phyloP scores from a whole-genome alignment of 2,888 invertebrate species.

The Disparrhopalites patrizii region DNA sequence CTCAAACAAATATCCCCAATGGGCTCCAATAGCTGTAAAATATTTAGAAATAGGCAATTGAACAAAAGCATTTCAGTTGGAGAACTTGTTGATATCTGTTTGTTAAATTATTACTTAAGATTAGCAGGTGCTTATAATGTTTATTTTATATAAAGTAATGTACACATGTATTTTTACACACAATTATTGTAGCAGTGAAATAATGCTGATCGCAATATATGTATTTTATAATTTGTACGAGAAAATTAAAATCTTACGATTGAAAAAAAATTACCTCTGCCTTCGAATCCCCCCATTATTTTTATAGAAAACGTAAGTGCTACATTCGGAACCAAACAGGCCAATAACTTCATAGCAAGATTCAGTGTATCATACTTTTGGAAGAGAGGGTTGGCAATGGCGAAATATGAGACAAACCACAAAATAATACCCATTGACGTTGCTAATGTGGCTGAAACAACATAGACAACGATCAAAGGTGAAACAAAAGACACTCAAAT shows the following conservation, averaged over 20 bases:
- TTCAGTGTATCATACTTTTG: conserved; percentile 32
- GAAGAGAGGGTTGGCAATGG: conserved; percentile 32
- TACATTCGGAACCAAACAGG: conserved; percentile 49
- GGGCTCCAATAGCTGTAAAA: conserved; percentile 50
- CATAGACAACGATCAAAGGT: background rate
- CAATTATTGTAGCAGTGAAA: too few relatives aligned
- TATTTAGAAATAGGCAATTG: background rate
- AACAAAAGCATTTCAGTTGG: background rate
- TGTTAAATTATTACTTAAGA: too few relatives aligned
- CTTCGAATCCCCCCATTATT: conserved; percentile 48
- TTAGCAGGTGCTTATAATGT: too few relatives aligned
- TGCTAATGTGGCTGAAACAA: conserved; percentile 49
- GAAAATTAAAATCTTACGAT: too few relatives aligned
- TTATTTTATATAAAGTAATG: too few relatives aligned
- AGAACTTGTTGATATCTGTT: too few relatives aligned
- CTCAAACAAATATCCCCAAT: conserved; percentile 51
- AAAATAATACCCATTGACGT: conserved; percentile 49
- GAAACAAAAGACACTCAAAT: background rate
- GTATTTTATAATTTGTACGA: too few relatives aligned
- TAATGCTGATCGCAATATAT: too few relatives aligned
- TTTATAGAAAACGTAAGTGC: conserved; percentile 47
- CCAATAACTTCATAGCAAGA: conserved; percentile 40
- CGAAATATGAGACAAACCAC: conserved; percentile 48
- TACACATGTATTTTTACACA: too few relatives aligned
- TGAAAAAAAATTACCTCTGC: conserved; percentile 46